These are phyloP conservation scores for Xyrichtys novacula DNA, from an alignment of 2,797 vertebrate genomes.

Conservation along the genomic window DNA sequence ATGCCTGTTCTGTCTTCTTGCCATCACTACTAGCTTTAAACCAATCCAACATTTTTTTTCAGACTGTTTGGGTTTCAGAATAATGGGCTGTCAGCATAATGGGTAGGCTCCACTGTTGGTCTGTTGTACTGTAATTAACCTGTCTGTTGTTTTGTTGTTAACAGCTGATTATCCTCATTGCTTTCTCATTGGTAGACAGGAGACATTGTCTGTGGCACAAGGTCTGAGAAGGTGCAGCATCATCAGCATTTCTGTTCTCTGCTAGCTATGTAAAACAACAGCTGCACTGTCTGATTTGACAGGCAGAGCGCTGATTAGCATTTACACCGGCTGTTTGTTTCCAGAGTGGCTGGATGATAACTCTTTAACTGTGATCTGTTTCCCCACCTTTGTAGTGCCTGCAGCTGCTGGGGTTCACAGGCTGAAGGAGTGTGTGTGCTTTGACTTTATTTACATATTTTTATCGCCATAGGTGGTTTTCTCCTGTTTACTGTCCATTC, in stretches of 20 bases:
- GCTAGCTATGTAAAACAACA: slow-evolving; percentile 41
- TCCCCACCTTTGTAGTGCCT: slow-evolving; percentile 15
- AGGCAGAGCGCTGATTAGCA: slow-evolving; percentile 46
- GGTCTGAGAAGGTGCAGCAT: slow-evolving; percentile 15
- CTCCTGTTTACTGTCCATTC: neutral
- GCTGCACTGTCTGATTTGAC: slow-evolving; percentile 49
- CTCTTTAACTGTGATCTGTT: slow-evolving; percentile 31
- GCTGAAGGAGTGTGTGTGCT: neutral
- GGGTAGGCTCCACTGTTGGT: neutral
- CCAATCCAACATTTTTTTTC: neutral
- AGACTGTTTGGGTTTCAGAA: neutral
- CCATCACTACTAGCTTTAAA: neutral
- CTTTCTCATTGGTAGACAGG: slow-evolving; percentile 21
- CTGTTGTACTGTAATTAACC: slow-evolving; percentile 6
- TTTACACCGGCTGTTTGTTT: slow-evolving; percentile 35
- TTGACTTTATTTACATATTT: neutral
- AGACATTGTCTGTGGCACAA: slow-evolving; percentile 6
- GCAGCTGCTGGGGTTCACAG: slow-evolving; percentile 17
- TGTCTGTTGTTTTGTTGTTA: slow-evolving; percentile 24
- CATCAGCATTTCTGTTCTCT: slow-evolving; percentile 33
- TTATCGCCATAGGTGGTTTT: neutral
- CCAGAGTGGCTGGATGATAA: slow-evolving; percentile 21
- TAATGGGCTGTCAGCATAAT: neutral
- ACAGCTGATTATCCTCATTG: slow-evolving; percentile 31
- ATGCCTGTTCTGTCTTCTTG: neutral